These are phyloP conservation scores for Meloe dianella DNA, from an alignment of 2,888 invertebrate genomes.

Conservation along the genomic window DNA sequence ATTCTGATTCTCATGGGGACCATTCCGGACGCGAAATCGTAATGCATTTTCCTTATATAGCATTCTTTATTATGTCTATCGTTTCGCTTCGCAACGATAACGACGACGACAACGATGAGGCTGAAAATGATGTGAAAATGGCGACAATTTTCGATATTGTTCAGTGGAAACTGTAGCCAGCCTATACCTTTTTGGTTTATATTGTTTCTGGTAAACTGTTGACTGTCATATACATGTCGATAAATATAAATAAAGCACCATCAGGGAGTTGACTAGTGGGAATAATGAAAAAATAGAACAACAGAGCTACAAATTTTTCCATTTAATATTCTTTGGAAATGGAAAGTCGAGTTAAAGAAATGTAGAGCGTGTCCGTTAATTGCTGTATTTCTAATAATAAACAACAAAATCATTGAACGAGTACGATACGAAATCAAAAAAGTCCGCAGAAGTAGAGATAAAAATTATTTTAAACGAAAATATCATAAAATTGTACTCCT, in stretches of 20 bases:
- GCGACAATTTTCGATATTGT: slow-evolving; percentile 59
- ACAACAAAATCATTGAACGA: too few relatives aligned
- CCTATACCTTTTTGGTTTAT: neutral
- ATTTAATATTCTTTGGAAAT: neutral
- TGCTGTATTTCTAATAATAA: too few relatives aligned
- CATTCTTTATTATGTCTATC: slow-evolving; percentile 61
- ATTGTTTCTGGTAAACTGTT: neutral
- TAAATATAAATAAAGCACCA: neutral
- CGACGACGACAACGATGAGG: neutral
- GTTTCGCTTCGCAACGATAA: slow-evolving; percentile 49
- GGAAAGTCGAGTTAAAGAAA: neutral
- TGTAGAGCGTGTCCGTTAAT: too few relatives aligned
- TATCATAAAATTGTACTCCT: too few relatives aligned
- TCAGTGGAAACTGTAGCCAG: slow-evolving; percentile 18
- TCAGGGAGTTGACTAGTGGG: neutral
- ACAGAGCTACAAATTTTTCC: neutral
- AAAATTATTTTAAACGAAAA: too few relatives aligned
- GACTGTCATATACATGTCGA: neutral
- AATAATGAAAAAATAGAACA: neutral
- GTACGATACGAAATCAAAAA: too few relatives aligned
- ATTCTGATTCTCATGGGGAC: slow-evolving; percentile 53
- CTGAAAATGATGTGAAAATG: slow-evolving; percentile 47
- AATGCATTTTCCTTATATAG: slow-evolving; percentile 62
- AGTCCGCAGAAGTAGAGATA: too few relatives aligned
- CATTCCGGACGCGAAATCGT: slow-evolving; percentile 59